Base-by-base conservation (phyloP, 2,797 vertebrate genomes). In the Diceros bicornis region DNA sequence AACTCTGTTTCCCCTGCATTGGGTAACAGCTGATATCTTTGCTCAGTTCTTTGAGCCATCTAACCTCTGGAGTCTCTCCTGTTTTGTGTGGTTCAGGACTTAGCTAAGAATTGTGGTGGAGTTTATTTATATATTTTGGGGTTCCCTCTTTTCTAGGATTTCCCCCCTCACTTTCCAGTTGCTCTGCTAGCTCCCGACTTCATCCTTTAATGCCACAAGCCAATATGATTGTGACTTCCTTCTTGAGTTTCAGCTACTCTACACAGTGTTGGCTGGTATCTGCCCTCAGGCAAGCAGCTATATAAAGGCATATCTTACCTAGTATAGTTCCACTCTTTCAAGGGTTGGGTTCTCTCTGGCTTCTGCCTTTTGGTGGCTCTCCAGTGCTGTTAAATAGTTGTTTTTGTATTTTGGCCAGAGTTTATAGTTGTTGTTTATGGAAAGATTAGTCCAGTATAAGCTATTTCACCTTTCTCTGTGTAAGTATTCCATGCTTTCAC, bases 321-420 rank as follows among this genome's bases (percentile, higher is more conserved):
- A 23, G 8, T 71, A 37, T 62, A 34, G 59, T 25, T 85, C 29
- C 23, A 4, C 11, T 79, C 25, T 93, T 90, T 95, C 25, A 69
- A 11, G 16, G 34, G 0, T 17, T 69, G 68, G 4, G n/a, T n/a
- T 89, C 29, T 83, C 41, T 44, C 12, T 44, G 59, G 11, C 91
- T 86, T 95, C 57, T 95, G 29, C 34, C 17, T 61, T 81, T 74
- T 89, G 59, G 21, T 44, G 86, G 41, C 14, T 87, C 37, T 77
- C 32, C 25, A 32, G 23, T 81, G 68, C 75, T 62, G 74, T 66
- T 25, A 69, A 52, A 57, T 74, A 61, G 79, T 34, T 79, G 66
- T 89, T 83, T 89, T 89, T 79, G 12, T 61, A 16, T 75, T 97
- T 82, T 32, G 27, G 25, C 37, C 47, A 83, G 47, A 87, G 32